Evolutionary conservation across 2,113 vertebrate genomes (phyloP), one percentile per base, ranked within the genome.

Genomic region (Lampris incognitus): DNA sequence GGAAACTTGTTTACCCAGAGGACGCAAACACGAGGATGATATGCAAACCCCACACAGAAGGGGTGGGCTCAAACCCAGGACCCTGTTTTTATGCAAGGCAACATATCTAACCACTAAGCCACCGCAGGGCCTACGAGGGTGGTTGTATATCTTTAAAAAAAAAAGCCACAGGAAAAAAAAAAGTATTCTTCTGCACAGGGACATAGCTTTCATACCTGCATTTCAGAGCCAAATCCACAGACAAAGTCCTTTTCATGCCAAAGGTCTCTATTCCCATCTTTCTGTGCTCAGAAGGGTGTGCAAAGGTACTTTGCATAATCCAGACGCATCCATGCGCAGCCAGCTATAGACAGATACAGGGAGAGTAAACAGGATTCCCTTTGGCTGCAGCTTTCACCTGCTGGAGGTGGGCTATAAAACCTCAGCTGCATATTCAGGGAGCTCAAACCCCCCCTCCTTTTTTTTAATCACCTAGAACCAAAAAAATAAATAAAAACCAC

Each of bases 291-390:
- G 48, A 83, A 70, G 63, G 74, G 44, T 54, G 44, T 75, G 72
- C 56, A 72, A 72, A 83, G 56, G 71, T 6, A 69, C 57, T 84
- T 85, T 89, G 79, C 82, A 82, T 87, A 85, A 87, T 87, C 79
- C 83, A 38, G 66, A 46, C 8, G 7, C 42, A 71, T 77, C 67
- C 10, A 6, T 64, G 58, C 39, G 50, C 42, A n/a, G 62, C 1
- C 3, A 41, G 62, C 61, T 66, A 11, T 41, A 2, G 39, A 40
- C 59, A 72, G 74, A 79, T n/a, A 50, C 69, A 61, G 69, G n/a
- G 0, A 9, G 69, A 54, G 74, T 78, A 60, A 84, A 83, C 72
- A 83, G 51, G 72, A 74, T 78, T 86, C 74, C 82, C 65, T 62
- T 0, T 3, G 48, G 82, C 46, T 72, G 63, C 79, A 68, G 66